These are phyloP conservation scores for Zaprionus davidi DNA, from an alignment of 1,140 invertebrate species.

Conservation along the genomic window DNA sequence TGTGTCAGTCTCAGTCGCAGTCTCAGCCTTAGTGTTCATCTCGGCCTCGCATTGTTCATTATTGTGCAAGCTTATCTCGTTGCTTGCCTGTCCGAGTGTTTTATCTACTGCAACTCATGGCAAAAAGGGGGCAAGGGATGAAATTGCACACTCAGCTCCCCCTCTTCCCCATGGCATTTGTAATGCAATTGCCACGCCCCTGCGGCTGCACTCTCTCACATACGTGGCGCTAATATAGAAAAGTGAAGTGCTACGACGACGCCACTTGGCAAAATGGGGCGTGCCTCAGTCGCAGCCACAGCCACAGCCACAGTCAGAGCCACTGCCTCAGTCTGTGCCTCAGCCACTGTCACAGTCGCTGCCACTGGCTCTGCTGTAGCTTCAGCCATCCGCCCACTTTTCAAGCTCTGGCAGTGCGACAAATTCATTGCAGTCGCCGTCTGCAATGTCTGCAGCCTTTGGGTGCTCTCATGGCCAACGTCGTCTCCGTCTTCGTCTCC, in stretches of 20 bases:
- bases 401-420: conserved; percentile 58
- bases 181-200: conserved; percentile 78
- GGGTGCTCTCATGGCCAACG: conserved; percentile 53
- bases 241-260: conserved; percentile 75
- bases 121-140: background rate
- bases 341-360: conserved; percentile 16
- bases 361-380: background rate
- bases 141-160: conserved; percentile 52
- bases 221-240: conserved; percentile 79
- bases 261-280: conserved; percentile 70
- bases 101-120: conserved; percentile 52
- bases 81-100: conserved; percentile 42
- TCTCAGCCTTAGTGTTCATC: background rate
- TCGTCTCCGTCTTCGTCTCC: background rate
- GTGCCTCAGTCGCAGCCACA: conserved; percentile 21
- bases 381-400: conserved; percentile 43
- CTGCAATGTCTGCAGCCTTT: conserved; percentile 35
- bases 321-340: background rate
- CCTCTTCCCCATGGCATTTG: conserved; percentile 30
- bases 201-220: conserved; percentile 64
- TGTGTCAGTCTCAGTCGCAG: background rate
- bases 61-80: conserved; percentile 34
- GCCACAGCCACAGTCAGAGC: background rate
- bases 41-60: conserved; percentile 47
- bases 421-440: conserved; percentile 65